Evolutionary conservation across 2,797 vertebrate genomes (phyloP).

Genomic region (Gadopsis bispinosus): DNA sequence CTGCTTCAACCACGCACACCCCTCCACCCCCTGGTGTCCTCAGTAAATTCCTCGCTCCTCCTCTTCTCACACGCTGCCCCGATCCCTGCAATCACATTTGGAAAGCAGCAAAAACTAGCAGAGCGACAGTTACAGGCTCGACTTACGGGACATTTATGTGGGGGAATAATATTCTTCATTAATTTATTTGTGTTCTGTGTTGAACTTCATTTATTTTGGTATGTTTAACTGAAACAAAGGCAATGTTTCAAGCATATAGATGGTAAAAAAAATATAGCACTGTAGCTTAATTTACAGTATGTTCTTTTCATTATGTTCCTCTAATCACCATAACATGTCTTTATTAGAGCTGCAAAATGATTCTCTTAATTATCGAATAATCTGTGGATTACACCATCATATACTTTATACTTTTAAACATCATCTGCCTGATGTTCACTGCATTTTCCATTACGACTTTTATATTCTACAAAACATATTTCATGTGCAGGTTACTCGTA

Average conservation of each 20-base stretch:
- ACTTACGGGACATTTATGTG: neutral
- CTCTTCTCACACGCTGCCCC: slow-evolving; percentile 18
- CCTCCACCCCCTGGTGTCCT: slow-evolving; percentile 34
- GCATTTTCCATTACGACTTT: neutral
- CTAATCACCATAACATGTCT: neutral
- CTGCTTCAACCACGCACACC: slow-evolving; percentile 36
- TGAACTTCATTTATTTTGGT: neutral
- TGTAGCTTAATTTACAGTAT: neutral
- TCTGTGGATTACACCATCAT: neutral
- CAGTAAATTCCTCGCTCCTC: slow-evolving; percentile 38
- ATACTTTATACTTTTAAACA: neutral
- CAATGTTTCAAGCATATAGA: neutral
- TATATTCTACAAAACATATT: neutral
- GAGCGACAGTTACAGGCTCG: neutral
- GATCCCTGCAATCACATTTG: slow-evolving; percentile 43
- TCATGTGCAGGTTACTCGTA: neutral
- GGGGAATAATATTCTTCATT: neutral
- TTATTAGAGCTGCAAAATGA: neutral
- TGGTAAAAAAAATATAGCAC: neutral
- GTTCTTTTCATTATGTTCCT: neutral
- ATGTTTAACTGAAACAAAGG: neutral
- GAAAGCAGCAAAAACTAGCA: slow-evolving; percentile 11
- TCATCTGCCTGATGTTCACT: neutral
- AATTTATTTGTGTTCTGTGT: neutral
- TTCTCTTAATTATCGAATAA: neutral